These are phyloP conservation scores for Poecilia picta DNA, from an alignment of 2,797 vertebrate genomes.

Conservation along the genomic window DNA sequence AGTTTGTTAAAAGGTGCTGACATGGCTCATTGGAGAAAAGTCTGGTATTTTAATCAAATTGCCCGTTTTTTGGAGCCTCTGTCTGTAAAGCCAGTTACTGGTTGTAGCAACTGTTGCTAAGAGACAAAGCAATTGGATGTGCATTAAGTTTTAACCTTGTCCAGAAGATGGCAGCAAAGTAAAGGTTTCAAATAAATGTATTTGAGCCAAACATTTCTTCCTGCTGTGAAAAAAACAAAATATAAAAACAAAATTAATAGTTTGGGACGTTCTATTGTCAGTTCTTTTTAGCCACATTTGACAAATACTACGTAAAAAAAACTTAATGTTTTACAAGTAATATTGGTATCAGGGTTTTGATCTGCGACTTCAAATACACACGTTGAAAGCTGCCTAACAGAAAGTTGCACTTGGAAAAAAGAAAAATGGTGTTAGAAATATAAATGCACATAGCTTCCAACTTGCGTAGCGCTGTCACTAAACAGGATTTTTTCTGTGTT, in stretches of 20 bases:
- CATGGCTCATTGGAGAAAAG: not conserved
- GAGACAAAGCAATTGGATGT: not conserved
- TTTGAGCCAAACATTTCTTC: not conserved
- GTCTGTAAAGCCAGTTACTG: not conserved
- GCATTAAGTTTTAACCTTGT: not conserved
- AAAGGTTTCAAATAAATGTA: constrained; percentile 4
- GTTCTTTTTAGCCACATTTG: not conserved
- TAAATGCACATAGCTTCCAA: not conserved
- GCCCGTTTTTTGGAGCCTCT: not conserved
- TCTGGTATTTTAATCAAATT: not conserved
- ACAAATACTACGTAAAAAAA: not conserved
- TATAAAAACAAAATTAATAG: not conserved
- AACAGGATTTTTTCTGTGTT: no score
- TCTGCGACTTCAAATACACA: not conserved
- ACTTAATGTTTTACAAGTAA: no score
- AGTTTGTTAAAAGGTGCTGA: not conserved
- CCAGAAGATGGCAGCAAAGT: constrained; percentile 62
- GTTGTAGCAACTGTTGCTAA: not conserved
- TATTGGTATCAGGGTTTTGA: not conserved
- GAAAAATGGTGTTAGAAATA: not conserved
- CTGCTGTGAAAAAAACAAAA: not conserved
- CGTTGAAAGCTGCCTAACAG: not conserved
- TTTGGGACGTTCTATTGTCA: not conserved
- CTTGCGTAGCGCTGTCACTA: not conserved
- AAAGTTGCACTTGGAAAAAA: no score